Percentiles rank a stretch among this genome's conserved stretches.
phyloP scores from a whole-genome alignment of 2,113 vertebrate genomes.

The Numida meleagris region DNA sequence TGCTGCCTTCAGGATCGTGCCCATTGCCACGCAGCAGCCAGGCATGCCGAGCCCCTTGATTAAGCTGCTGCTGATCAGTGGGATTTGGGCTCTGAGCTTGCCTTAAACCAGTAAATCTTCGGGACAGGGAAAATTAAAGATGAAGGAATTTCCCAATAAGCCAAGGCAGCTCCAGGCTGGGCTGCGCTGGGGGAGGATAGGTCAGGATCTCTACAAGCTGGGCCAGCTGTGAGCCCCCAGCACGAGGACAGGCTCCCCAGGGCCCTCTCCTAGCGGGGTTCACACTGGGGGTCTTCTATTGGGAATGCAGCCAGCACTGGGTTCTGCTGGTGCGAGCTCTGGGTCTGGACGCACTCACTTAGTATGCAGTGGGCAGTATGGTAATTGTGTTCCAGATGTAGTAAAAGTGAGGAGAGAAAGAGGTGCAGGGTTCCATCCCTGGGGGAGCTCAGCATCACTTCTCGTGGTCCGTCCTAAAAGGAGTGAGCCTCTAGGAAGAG shows the following conservation, averaged over 20 bases:
- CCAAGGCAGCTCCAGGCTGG: constrained; percentile 20
- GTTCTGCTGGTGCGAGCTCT: not conserved
- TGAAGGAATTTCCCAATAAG: constrained; percentile 52
- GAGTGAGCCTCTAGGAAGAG: not conserved
- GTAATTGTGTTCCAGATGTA: not conserved
- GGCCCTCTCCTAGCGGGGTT: not conserved
- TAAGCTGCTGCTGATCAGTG: not conserved
- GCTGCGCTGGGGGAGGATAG: constrained; percentile 21
- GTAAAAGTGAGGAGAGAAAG: not conserved
- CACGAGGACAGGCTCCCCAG: fast-evolving
- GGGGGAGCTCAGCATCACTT: not conserved
- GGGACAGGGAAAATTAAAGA: constrained; percentile 57
- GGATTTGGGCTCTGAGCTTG: constrained; percentile 58
- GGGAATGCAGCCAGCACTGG: not conserved
- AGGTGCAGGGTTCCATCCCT: not conserved
- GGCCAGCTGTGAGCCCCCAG: not conserved
- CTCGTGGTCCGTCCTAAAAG: not conserved
- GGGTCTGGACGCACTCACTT: not conserved
- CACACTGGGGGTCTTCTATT: not conserved
- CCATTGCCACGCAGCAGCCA: not conserved
- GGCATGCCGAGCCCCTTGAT: constrained; percentile 6
- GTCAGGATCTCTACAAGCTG: not conserved
- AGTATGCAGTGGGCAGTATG: not conserved
- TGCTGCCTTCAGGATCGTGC: not conserved
- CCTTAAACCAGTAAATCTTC: constrained; percentile 54